These are phyloP conservation scores for Pteronura brasiliensis DNA, from an alignment of 2,113 vertebrate species.

Conservation along the genomic window DNA sequence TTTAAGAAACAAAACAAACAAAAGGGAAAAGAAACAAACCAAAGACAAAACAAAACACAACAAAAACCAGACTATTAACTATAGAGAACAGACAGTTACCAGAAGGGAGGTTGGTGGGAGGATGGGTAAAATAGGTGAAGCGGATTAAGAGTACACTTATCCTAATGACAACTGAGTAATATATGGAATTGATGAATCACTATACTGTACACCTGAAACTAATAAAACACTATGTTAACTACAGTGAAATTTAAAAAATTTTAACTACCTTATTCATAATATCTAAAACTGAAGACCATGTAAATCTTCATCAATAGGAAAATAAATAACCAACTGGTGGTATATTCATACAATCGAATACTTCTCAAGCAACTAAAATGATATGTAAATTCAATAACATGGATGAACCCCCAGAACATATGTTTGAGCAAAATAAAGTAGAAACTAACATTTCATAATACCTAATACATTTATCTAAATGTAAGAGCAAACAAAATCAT, in stretches of 20 bases:
- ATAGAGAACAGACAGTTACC: background rate
- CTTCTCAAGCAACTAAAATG: background rate
- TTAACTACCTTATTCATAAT: background rate
- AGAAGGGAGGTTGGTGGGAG: background rate
- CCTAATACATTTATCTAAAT: background rate
- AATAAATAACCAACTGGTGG: background rate
- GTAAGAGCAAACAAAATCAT: background rate
- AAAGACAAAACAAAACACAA: background rate
- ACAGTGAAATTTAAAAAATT: background rate
- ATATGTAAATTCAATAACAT: background rate
- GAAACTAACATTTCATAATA: background rate
- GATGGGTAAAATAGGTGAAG: background rate
- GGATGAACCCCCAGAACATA: background rate
- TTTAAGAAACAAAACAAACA: background rate
- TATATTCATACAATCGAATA: background rate
- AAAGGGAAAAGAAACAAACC: background rate
- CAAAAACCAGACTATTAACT: background rate
- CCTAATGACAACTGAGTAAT: background rate
- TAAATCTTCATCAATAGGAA: background rate
- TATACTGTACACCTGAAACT: background rate
- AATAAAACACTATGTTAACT: background rate
- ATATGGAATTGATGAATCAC: background rate
- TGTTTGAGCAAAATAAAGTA: background rate
- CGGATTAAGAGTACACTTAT: background rate
- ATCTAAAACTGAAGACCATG: background rate